Evolutionary conservation across 2,888 invertebrate genomes (phyloP).

Genomic region (Parascotia fuliginaria): DNA sequence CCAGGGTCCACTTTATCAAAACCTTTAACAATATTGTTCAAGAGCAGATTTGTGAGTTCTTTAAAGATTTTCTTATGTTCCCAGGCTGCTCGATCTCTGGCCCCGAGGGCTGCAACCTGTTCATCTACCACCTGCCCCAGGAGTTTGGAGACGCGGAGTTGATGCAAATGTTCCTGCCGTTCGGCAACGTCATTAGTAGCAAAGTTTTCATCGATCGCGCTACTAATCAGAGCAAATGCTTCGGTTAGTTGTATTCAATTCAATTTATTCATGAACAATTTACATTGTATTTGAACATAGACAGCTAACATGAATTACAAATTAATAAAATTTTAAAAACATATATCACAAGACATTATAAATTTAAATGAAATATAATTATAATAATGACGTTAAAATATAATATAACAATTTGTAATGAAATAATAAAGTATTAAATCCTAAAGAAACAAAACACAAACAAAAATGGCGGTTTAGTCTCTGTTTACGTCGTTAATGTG

Average conservation of each 20-base stretch:
- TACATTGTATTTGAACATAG: no score
- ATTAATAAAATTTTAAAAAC: no score
- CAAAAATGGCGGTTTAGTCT: no score
- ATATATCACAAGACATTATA: no score
- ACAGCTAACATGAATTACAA: no score
- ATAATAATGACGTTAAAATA: no score
- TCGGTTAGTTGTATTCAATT: constrained; percentile 90
- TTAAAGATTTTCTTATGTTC: constrained; percentile 90
- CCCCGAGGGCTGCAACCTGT: constrained; percentile 99
- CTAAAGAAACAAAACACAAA: no score
- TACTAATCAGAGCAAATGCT: constrained; percentile 99
- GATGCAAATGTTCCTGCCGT: constrained; percentile 99
- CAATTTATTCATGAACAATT: no score
- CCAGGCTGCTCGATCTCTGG: constrained; percentile 98
- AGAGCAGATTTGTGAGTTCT: constrained; percentile 86
- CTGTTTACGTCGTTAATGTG: no score
- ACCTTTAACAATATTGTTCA: constrained; percentile 49
- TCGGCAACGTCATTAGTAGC: constrained; percentile 99
- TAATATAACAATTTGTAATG: no score
- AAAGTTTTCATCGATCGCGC: constrained; percentile 99
- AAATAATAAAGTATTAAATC: no score
- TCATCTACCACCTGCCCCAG: constrained; percentile 99
- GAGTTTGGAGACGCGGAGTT: constrained; percentile 99
- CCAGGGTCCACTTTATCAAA: constrained; percentile 7
- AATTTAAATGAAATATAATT: no score